Conservation (phyloP, 1,140 invertebrate genomes). For the Caenorhabditis latens region DNA sequence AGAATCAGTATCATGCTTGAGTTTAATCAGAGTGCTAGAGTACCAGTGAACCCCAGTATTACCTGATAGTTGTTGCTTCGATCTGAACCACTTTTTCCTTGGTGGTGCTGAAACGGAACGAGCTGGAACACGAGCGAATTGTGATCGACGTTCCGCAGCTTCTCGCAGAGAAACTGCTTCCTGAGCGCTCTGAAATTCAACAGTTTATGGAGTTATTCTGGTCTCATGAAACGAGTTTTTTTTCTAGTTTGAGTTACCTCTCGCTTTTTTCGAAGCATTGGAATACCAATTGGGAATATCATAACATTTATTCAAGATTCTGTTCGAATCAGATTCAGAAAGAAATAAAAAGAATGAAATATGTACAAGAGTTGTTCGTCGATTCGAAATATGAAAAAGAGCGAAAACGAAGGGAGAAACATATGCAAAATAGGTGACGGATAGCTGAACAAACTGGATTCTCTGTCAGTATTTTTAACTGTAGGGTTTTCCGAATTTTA, state of each 20-base stretch:
- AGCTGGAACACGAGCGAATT: slow-evolving; percentile 41
- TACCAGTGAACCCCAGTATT: too few relatives aligned
- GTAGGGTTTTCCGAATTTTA: not conserved
- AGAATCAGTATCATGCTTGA: too few relatives aligned
- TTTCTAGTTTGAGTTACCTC: not conserved
- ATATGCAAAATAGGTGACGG: slow-evolving; percentile 49
- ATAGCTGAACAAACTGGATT: slow-evolving; percentile 22
- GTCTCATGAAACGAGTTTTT: not conserved
- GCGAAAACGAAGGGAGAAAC: not conserved
- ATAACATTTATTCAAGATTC: not conserved
- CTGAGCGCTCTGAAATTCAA: slow-evolving; percentile 27
- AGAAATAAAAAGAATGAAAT: not conserved
- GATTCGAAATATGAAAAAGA: slow-evolving; percentile 32
- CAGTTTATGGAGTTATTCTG: too few relatives aligned
- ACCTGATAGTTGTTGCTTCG: slow-evolving; percentile 41
- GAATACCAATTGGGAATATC: slow-evolving; percentile 40
- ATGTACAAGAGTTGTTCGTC: slow-evolving; percentile 41
- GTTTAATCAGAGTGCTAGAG: too few relatives aligned
- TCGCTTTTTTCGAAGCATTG: slow-evolving; percentile 19
- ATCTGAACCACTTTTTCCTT: slow-evolving; percentile 36
- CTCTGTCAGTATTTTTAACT: slow-evolving; percentile 19
- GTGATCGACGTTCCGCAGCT: slow-evolving; percentile 40
- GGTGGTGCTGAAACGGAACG: slow-evolving; percentile 28
- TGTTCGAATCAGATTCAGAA: not conserved
- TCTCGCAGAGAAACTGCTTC: slow-evolving; percentile 41